Conservation (phyloP, 2,113 vertebrate species). For the Panthera tigris region DNA sequence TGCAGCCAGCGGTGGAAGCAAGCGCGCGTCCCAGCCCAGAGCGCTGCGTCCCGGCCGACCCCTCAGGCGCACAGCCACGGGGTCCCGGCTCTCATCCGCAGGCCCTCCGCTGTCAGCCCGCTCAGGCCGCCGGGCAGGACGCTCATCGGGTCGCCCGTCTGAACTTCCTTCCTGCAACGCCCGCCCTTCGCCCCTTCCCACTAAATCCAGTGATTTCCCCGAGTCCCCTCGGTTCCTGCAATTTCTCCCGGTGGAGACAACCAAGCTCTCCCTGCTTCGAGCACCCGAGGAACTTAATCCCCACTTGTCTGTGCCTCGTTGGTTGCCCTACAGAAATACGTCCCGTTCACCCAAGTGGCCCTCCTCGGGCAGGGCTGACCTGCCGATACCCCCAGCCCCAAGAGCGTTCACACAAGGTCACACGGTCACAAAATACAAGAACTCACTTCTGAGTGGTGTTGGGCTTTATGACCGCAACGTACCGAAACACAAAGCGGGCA, state of each 20-base stretch:
- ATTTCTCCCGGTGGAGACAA: not conserved
- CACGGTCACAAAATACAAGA: fast-evolving
- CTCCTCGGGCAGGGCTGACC: fast-evolving
- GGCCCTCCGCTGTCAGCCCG: fast-evolving
- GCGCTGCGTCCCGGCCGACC: fast-evolving
- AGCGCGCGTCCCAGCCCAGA: not conserved
- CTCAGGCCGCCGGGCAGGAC: no score
- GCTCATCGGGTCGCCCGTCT: not conserved
- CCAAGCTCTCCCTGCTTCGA: fast-evolving
- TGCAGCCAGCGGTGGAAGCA: not conserved
- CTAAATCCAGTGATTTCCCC: not conserved
- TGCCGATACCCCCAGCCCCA: not conserved
- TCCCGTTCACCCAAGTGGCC: no score
- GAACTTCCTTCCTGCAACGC: no score
- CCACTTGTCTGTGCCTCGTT: no score
- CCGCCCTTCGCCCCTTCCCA: fast-evolving
- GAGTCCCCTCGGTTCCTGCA: no score
- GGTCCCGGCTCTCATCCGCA: no score
- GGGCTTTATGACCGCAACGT: no score
- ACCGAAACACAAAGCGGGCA: no score
- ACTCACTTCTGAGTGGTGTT: fast-evolving
- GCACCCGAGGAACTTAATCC: fast-evolving
- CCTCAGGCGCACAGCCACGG: not conserved
- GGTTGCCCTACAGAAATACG: not conserved
- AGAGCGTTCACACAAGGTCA: not conserved